Base-by-base conservation (phyloP, 2,888 invertebrate species). In the Sesia bembeciformis region DNA sequence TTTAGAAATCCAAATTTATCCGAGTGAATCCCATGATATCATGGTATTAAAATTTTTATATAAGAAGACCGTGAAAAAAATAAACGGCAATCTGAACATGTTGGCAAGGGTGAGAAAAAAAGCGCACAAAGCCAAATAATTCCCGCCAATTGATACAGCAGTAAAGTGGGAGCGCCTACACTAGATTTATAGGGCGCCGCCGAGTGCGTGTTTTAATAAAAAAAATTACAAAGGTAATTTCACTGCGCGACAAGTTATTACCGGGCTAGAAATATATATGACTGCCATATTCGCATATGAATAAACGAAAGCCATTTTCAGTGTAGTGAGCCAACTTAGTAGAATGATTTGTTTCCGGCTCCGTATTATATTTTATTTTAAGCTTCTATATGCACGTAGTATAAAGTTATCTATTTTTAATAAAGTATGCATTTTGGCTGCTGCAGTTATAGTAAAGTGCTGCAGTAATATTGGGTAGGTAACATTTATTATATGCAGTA, bases 151-250 rank as follows among this genome's bases (percentile, higher is more conserved):
- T 82, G 83, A 83, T 83, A 79, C 72, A 79, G 70, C 72, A 70
- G 78, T 81, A 78, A 80, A 85, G 78, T 78, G 79, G 78, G 79
- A 73, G 76, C 75, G 82, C 81, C 80, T 77, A 70, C 79, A 74
- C 66, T 74, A 80, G 81, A 88, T 87, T 86, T 88, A 88, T 86
- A 77, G 74, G 86, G 84, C 86, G 85, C 85, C 85, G 75, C 70
- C 66, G 70, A 74, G 77, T 80, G 84, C 77, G 84, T 81, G 81
- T 78, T 78, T 83, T 81, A 79, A 83, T 83, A 85, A 85, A 86
- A 59, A 84, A 81, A 81, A 83, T 74, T 80, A 78, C 78, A 80
- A 79, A 84, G 85, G 88, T 87, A 85, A 86, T 84, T 85, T 39
- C 38, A 46, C 23, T 81, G 68, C 74, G 76, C 76, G 78, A 84